Conservation (phyloP, 1,140 invertebrate genomes). For the Cephus cinctus region DNA sequence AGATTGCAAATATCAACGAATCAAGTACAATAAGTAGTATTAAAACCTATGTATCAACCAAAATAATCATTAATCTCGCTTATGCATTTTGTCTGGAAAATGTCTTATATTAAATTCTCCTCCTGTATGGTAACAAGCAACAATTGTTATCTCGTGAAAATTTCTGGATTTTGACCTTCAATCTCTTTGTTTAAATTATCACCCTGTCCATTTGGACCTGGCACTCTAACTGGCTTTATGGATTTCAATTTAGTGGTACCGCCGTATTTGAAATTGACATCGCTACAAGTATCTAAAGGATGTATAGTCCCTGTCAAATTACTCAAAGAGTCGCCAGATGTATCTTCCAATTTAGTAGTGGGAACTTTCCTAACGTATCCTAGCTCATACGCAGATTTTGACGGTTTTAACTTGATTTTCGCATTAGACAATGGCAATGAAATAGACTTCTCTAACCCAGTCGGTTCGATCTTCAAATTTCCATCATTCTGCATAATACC, state of each 20-base stretch:
- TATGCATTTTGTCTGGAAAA: neutral
- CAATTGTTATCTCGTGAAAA: conserved; percentile 47
- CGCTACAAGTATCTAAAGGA: conserved; percentile 60
- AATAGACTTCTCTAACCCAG: conserved; percentile 40
- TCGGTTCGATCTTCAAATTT: conserved; percentile 34
- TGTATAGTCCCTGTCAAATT: conserved; percentile 50
- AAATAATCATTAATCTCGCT: too few relatives aligned
- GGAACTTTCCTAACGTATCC: conserved; percentile 58
- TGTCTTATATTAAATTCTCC: conserved; percentile 16
- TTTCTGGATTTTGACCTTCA: conserved; percentile 34
- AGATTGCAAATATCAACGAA: too few relatives aligned
- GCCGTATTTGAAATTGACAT: conserved; percentile 66
- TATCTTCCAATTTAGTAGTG: conserved; percentile 46
- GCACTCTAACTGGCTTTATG: conserved; percentile 46
- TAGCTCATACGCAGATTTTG: conserved; percentile 55
- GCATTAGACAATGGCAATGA: conserved; percentile 41
- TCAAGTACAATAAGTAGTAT: too few relatives aligned
- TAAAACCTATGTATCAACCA: too few relatives aligned
- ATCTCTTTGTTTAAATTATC: conserved; percentile 36
- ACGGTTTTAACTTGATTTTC: conserved; percentile 53
- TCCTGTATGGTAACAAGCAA: conserved; percentile 33
- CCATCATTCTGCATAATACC: conserved; percentile 25
- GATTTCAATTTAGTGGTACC: conserved; percentile 67
- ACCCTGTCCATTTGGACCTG: conserved; percentile 17
- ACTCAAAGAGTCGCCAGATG: conserved; percentile 37